Conservation (phyloP, 2,113 vertebrate species). For the Nannospalax galili region DNA sequence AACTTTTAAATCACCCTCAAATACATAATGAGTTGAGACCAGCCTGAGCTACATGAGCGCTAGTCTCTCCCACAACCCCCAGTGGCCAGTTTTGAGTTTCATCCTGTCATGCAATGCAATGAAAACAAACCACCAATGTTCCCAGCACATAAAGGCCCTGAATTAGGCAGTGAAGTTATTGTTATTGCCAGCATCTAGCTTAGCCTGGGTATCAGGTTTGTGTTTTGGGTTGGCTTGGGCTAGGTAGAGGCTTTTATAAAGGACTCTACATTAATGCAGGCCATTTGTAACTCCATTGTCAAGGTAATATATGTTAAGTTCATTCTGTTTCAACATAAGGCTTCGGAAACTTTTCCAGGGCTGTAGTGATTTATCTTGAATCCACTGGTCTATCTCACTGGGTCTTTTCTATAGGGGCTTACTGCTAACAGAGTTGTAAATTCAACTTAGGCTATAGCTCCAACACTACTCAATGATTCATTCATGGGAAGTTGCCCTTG, state of each 20-base stretch:
- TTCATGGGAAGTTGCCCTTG: neutral
- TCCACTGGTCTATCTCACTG: neutral
- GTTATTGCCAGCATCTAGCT: neutral
- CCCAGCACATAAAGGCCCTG: neutral
- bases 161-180: neutral
- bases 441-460: neutral
- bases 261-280: neutral
- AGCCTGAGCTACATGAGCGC: too few relatives aligned
- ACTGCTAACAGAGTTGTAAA: neutral
- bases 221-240: neutral
- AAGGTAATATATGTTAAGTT: slow-evolving; percentile 29
- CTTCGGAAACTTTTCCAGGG: neutral
- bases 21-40: too few relatives aligned
- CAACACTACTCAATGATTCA: neutral
- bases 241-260: slow-evolving; percentile 6
- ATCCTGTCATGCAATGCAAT: neutral
- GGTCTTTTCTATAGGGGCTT: neutral
- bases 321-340: neutral
- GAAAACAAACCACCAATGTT: neutral
- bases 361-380: slow-evolving; percentile 3
- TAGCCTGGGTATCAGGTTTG: neutral
- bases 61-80: too few relatives aligned
- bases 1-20: too few relatives aligned
- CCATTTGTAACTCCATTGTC: neutral
- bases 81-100: neutral